These are phyloP conservation scores for Austrolebias charrua DNA, from an alignment of 2,797 vertebrate species.

Conservation along the genomic window DNA sequence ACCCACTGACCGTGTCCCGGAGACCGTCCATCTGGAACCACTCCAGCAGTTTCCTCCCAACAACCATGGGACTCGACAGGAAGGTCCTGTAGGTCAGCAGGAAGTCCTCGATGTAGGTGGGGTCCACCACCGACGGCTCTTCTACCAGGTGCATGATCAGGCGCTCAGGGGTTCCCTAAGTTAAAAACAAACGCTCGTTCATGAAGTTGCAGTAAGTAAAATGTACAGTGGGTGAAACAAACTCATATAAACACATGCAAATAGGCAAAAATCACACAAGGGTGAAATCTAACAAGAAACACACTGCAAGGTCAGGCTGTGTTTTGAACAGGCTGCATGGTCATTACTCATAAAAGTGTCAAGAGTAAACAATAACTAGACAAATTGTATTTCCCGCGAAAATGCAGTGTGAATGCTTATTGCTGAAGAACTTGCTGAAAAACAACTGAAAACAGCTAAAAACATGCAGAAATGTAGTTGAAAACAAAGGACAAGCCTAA, in stretches of 20 bases:
- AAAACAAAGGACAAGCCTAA: no score
- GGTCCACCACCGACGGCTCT: constrained; percentile 96
- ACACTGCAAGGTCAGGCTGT: background rate
- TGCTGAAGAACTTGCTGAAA: no score
- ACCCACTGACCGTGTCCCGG: constrained; percentile 84
- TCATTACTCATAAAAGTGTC: constrained; percentile 56
- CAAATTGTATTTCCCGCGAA: no score
- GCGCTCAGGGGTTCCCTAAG: constrained; percentile 92
- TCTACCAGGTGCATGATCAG: constrained; percentile 97
- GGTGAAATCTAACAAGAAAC: no score
- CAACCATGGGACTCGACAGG: constrained; percentile 90
- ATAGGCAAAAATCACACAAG: background rate
- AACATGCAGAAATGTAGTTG: no score
- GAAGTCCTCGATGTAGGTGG: constrained; percentile 98
- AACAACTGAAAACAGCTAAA: no score
- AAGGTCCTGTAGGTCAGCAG: constrained; percentile 95
- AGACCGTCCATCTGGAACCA: constrained; percentile 93
- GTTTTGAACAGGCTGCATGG: constrained; percentile 28
- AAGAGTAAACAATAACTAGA: no score
- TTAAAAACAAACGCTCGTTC: constrained; percentile 1
- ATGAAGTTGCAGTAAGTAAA: background rate
- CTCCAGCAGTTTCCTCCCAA: constrained; percentile 90
- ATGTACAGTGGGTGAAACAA: background rate
- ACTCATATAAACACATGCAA: background rate
- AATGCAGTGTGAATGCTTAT: no score